phyloP scores from a whole-genome alignment of 2,113 vertebrate genomes.

The Perca fluviatilis region DNA sequence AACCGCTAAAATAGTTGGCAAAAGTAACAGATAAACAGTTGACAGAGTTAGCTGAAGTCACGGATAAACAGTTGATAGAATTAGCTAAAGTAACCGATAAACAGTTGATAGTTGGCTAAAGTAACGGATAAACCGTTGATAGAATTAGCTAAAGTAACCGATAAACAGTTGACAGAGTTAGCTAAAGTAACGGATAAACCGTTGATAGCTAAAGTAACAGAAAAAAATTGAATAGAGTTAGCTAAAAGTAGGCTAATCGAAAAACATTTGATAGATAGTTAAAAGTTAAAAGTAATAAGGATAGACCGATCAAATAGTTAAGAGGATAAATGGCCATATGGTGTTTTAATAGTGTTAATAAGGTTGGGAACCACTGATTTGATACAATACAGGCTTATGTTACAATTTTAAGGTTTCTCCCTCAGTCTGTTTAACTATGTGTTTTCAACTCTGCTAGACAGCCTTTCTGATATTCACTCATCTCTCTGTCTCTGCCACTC shows the following conservation, averaged over 20 bases:
- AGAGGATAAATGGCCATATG: background rate
- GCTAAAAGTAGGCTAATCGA: background rate
- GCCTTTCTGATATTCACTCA: conserved; percentile 57
- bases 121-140: too few relatives aligned
- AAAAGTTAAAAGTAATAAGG: background rate
- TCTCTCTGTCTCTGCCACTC: conserved; percentile 85
- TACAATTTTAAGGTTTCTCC: background rate
- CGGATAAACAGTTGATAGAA: too few relatives aligned
- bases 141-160: background rate
- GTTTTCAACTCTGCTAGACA: conserved; percentile 50
- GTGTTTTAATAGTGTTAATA: background rate
- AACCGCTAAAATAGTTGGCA: too few relatives aligned
- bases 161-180: background rate
- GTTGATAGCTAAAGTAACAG: background rate
- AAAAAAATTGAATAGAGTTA: too few relatives aligned
- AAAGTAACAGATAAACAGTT: too few relatives aligned
- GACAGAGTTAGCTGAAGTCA: too few relatives aligned
- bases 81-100: too few relatives aligned
- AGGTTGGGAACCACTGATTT: conserved; percentile 31
- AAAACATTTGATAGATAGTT: too few relatives aligned
- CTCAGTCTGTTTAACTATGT: conserved; percentile 33
- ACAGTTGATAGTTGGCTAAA: too few relatives aligned
- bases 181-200: background rate
- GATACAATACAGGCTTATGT: background rate
- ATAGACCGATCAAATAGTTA: background rate